Evolutionary conservation across 2,113 vertebrate species (phyloP), one percentile per base, ranked within the genome.

Genomic region (Rhabdomys dilectus): DNA sequence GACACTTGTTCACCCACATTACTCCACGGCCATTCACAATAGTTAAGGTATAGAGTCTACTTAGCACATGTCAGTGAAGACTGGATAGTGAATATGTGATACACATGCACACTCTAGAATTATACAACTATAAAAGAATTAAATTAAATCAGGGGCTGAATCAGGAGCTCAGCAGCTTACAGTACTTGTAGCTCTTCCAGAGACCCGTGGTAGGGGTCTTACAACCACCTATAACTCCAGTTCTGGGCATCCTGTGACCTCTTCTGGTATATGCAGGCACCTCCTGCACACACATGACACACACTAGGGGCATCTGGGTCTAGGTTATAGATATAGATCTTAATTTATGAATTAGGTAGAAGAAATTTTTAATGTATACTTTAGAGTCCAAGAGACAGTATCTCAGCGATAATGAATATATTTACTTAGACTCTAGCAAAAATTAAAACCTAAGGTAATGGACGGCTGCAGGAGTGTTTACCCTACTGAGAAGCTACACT

Each of bases 361-460:
- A n/a, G 3, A 88, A 34, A 81, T 16, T 85, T 34, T 80, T 86
- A 62, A 84, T 73, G 21, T 17, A 15, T 92, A 34, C 60, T 92
- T 93, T 58, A 92, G 13, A 93, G 72, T 84, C 15, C 51, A 90
- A 39, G 19, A 95, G 90, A 84, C 5, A 73, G 13, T 3, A 36
- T 92, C 56, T 93, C 93, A 56, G 29, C 31, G 53, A 89, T 51
- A 75, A 89, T 66, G 6, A 73, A 4, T n/a, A 91, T 60, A 9
- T 80, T 96, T 58, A 48, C 6, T 42, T 90, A 58, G 8, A 53
- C 21, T 64, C 9, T 3, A 91, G 42, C 0, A 87, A 93, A 91
- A 95, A 85, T 66, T 64, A 96, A 94, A 93, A 84, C 29, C 4
- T 45, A 36, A 60, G 36, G 4, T 77, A 70, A 89, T 21, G 56